Percentiles rank a stretch among this genome's conserved stretches.
Evolutionary conservation across 2,113 vertebrate species (phyloP).

Genomic region (Grantiella picta): DNA sequence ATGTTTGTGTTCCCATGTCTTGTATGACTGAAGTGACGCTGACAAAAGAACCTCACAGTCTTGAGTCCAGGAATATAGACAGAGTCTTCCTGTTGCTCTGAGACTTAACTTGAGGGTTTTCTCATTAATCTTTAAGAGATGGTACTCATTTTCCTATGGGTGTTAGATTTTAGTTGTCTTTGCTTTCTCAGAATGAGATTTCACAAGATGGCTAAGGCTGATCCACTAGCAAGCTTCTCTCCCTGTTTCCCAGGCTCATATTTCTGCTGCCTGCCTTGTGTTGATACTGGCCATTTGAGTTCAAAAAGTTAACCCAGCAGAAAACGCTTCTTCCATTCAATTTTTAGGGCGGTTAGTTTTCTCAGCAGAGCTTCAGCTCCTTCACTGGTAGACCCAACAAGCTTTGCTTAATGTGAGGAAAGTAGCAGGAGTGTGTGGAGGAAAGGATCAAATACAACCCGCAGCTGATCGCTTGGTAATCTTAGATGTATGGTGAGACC

Average conservation of each 20-base stretch:
- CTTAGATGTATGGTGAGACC: neutral
- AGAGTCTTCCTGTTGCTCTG: neutral
- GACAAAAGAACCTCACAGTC: neutral
- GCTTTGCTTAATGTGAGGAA: neutral
- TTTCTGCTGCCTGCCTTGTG: neutral
- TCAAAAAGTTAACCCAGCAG: neutral
- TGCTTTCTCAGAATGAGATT: neutral
- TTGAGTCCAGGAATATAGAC: neutral
- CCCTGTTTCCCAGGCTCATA: neutral
- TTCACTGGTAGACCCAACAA: neutral
- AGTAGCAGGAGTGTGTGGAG: fast-evolving
- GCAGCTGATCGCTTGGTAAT: neutral
- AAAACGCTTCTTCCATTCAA: neutral
- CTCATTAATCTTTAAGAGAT: neutral
- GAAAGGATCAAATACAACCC: neutral
- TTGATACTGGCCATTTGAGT: neutral
- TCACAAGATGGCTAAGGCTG: neutral
- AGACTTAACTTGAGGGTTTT: neutral
- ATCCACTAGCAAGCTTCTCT: neutral
- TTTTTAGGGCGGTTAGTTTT: neutral
- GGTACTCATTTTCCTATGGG: neutral
- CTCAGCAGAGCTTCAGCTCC: neutral
- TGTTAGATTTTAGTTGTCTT: neutral
- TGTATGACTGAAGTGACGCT: neutral
- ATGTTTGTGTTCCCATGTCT: fast-evolving